Conservation (phyloP, 2,797 vertebrate genomes). For the Sitta carolinensis region DNA sequence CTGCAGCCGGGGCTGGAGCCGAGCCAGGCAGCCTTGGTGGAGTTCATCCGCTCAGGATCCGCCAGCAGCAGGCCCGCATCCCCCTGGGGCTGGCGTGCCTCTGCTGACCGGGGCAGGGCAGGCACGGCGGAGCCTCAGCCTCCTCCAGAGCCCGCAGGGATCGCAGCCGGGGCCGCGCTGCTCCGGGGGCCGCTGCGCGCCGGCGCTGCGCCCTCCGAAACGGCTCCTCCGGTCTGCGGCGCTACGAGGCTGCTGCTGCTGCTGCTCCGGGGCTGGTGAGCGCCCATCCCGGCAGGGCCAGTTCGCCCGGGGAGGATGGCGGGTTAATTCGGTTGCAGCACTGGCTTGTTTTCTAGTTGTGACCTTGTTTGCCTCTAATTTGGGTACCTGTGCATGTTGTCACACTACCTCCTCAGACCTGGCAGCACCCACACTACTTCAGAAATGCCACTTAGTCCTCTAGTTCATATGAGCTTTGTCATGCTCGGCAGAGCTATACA, state of each 20-base stretch:
- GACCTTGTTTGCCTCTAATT: constrained; percentile 39
- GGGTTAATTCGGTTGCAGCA: neutral
- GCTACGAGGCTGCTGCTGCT: no score
- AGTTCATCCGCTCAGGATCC: neutral
- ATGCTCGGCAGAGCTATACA: neutral
- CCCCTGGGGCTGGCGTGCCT: fast-evolving
- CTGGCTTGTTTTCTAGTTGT: neutral
- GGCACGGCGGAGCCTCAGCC: neutral
- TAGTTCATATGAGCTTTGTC: neutral
- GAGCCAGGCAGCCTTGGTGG: neutral
- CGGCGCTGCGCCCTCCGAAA: no score
- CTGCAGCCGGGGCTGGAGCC: neutral
- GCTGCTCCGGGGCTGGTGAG: neutral
- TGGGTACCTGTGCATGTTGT: neutral
- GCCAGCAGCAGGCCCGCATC: neutral
- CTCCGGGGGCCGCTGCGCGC: neutral
- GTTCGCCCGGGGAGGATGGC: neutral
- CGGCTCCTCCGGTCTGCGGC: no score
- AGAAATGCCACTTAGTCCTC: neutral
- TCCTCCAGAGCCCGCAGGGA: neutral
- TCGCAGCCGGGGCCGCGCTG: fast-evolving
- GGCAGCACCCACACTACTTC: neutral
- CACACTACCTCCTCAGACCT: neutral
- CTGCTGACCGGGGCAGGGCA: neutral
- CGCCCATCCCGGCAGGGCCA: neutral